Evolutionary conservation across 2,797 vertebrate genomes (phyloP), one percentile per base, ranked within the genome.

Genomic region (Danio jaintianensis): DNA sequence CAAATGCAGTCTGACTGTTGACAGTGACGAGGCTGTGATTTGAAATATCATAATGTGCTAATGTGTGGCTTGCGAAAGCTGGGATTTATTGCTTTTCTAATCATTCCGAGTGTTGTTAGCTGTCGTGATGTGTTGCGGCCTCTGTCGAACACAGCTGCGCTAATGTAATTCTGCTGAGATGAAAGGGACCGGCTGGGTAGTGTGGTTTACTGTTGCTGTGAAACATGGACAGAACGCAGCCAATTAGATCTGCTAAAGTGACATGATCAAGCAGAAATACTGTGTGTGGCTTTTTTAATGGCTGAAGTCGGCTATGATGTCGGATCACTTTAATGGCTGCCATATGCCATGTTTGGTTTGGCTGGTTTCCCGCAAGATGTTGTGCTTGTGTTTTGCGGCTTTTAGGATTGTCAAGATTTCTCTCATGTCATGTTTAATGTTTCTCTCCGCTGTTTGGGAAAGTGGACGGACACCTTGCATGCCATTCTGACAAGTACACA

Each of bases 91-190:
- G 85, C 78, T 81, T 83, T 86, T 86, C 83, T 84, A 84, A 86
- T 86, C 80, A 86, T 78, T 67, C 67, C 45, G 81, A 83, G 79
- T 86, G 85, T 86, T 81, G 81, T 81, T 84, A 72, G 83, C 85
- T 55, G 53, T 79, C 50, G 74, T 76, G 42, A 45, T 82, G 87
- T 88, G 86, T 87, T 85, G 71, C 79, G 87, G 88, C 87, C 80
- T 88, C 84, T 86, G 86, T 87, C 73, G 86, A 86, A 86, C 88
- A 85, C 85, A 78, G 83, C 86, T 67, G 85, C 53, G 80, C 85
- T 90, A 89, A 90, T 92, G 88, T 87, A 76, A 90, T 89, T 91
- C 90, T 84, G 88, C 69, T 66, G 71, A 92, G 89, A 93, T 92
- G 89, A 93, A 92, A 92, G 85, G 63, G 86, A 83, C 76, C 79